A percentile compares a stretch with the other conserved stretches of the same genome.
Evolutionary conservation across 2,888 invertebrate species (phyloP).

Genomic region (Drosophila phalerata): DNA sequence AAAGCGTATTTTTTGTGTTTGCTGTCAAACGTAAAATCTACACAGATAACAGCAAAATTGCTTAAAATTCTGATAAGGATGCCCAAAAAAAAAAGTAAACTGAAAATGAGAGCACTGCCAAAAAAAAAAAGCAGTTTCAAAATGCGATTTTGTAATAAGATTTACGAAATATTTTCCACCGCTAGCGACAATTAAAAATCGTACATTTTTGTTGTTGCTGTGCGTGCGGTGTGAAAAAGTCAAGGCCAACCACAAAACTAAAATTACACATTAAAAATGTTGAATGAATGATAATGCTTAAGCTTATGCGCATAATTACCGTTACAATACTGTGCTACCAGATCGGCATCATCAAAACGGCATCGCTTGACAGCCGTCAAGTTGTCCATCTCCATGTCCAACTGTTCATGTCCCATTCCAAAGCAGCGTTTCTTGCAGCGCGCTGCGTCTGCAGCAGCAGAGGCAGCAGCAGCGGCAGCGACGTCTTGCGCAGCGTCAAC

Average conservation of each 20-base stretch:
- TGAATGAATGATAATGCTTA: constrained; percentile 7
- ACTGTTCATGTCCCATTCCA: constrained; percentile 51
- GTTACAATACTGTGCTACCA: constrained; percentile 82
- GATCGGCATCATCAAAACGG: constrained; percentile 80
- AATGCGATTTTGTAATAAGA: constrained; percentile 58
- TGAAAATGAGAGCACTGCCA: constrained; percentile 23
- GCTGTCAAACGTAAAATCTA: constrained; percentile 11
- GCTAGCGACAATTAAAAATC: constrained; percentile 49
- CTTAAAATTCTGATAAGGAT: constrained; percentile 50
- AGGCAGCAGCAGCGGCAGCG: constrained; percentile 1
- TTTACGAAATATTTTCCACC: constrained; percentile 66
- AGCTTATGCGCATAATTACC: constrained; percentile 69
- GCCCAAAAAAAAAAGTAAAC: constrained; percentile 28
- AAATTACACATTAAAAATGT: constrained; percentile 32
- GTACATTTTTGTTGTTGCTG: constrained; percentile 32
- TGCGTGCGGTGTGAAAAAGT: constrained; percentile 50
- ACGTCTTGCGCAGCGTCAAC: constrained; percentile 13
- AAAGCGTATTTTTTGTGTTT: constrained; percentile 27
- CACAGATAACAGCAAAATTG: constrained; percentile 30
- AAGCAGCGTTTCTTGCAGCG: constrained; percentile 82
- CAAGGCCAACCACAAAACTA: constrained; percentile 57
- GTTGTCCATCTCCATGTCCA: constrained; percentile 49
- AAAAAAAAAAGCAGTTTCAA: constrained; percentile 37
- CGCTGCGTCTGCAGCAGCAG: constrained; percentile 15
- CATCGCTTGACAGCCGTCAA: constrained; percentile 77